A percentile compares a stretch with the other conserved stretches of the same genome.
Conservation (phyloP, 2,113 vertebrate genomes). For the Petromus typicus region DNA sequence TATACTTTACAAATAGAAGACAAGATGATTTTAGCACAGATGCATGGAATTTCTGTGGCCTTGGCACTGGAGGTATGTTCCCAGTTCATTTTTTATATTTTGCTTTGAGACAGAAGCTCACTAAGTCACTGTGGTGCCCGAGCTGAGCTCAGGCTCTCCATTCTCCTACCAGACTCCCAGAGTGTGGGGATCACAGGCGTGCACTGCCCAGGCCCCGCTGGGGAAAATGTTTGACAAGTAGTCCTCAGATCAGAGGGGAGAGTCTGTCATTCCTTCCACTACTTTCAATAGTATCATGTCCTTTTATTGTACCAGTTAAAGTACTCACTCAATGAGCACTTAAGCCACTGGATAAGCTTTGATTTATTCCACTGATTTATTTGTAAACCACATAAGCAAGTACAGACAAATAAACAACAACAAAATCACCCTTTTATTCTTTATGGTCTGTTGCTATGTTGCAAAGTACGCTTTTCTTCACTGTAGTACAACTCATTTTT, state of each 20-base stretch:
- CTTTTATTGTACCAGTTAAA: background rate
- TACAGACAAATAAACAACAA: background rate
- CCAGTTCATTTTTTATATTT: background rate
- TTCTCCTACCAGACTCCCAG: background rate
- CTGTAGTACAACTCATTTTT: background rate
- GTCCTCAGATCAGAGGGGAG: background rate
- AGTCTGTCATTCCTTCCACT: background rate
- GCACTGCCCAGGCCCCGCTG: background rate
- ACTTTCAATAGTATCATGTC: background rate
- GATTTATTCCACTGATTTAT: slow-evolving; percentile 28
- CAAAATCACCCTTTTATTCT: background rate
- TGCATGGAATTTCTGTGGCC: background rate
- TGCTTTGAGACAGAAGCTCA: background rate
- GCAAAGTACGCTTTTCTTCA: background rate
- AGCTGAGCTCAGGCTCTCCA: background rate
- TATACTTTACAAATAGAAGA: background rate
- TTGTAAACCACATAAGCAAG: background rate
- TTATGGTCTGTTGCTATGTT: background rate
- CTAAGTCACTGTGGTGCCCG: background rate
- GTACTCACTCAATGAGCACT: background rate
- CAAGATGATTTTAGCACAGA: background rate
- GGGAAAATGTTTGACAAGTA: background rate
- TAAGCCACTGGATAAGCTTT: background rate
- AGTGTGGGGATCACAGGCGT: background rate
- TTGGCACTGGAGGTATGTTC: background rate